Conservation (phyloP, 2,113 vertebrate species). For the Danionella cerebrum region DNA sequence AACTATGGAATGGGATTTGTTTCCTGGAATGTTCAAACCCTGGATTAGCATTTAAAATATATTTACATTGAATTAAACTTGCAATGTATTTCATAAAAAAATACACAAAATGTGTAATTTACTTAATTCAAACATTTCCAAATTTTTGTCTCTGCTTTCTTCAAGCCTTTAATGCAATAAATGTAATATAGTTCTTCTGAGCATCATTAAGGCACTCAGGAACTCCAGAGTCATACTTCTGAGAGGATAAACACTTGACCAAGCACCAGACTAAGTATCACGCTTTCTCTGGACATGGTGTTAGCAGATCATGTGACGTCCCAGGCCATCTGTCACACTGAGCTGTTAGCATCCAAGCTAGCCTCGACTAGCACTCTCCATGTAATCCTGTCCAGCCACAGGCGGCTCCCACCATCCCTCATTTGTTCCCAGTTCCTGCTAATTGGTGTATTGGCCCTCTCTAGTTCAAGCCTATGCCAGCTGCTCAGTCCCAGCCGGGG, state of each 20-base stretch:
- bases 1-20: too few relatives aligned
- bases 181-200: too few relatives aligned
- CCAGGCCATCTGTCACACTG: conserved; percentile 39
- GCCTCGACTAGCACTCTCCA: conserved; percentile 10
- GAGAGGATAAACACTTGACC: conserved; percentile 8
- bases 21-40: too few relatives aligned
- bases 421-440: conserved; percentile 55
- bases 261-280: neutral
- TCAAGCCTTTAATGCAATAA: too few relatives aligned
- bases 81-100: too few relatives aligned
- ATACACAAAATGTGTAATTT: too few relatives aligned
- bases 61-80: too few relatives aligned
- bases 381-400: conserved; percentile 29
- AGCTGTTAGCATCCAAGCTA: conserved; percentile 7
- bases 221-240: neutral
- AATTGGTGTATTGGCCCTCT: conserved; percentile 39
- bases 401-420: conserved; percentile 24
- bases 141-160: too few relatives aligned
- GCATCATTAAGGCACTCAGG: neutral
- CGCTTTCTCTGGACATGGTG: neutral
- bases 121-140: too few relatives aligned
- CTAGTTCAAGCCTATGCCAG: conserved; percentile 14
- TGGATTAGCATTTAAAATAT: too few relatives aligned
- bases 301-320: conserved; percentile 15
- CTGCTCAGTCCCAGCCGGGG: neutral